Conservation (phyloP, 2,113 vertebrate species). For the Ploceus nigricollis region DNA sequence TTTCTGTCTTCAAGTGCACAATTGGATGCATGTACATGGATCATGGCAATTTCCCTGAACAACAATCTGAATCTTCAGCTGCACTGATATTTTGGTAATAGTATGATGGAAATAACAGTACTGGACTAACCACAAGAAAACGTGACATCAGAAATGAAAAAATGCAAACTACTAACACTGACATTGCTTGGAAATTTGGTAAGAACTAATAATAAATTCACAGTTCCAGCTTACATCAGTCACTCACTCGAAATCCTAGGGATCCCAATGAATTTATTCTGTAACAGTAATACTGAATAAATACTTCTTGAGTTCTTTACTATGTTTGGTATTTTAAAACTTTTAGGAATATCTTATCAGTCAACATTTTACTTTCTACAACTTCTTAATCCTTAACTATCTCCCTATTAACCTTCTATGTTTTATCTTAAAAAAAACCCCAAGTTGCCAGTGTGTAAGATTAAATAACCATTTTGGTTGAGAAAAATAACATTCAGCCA, state of each 20-base stretch:
- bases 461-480: background rate
- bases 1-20: background rate
- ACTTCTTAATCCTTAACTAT: background rate
- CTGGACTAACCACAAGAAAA: background rate
- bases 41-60: background rate
- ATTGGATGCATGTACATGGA: background rate
- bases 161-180: background rate
- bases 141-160: background rate
- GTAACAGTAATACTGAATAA: background rate
- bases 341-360: background rate
- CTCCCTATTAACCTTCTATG: background rate
- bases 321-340: background rate
- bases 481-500: background rate
- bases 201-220: background rate
- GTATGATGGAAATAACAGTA: background rate
- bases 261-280: background rate
- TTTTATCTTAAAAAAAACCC: background rate
- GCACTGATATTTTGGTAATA: background rate
- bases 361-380: background rate
- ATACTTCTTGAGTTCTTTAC: background rate
- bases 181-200: background rate
- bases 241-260: background rate
- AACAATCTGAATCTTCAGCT: background rate
- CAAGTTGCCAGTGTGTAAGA: background rate
- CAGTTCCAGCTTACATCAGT: background rate